Percentiles rank a stretch among this genome's conserved stretches.
Evolutionary conservation across 2,113 vertebrate genomes (phyloP).

Genomic region (Seriola aureovittata): DNA sequence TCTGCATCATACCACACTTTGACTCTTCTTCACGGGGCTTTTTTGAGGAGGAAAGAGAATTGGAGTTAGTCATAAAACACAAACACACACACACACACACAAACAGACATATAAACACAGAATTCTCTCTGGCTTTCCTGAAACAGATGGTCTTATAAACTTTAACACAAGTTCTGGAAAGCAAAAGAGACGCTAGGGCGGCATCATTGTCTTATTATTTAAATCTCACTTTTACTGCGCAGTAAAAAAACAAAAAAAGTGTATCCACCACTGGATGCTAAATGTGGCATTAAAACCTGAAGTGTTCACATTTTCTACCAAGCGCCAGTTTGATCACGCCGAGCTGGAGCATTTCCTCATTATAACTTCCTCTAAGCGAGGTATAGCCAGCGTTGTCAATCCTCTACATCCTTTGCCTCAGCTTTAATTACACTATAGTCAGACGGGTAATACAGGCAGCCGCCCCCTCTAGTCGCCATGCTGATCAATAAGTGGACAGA

Average conservation of each 20-base stretch:
- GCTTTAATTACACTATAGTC: slow-evolving; percentile 74
- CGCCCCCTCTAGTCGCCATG: slow-evolving; percentile 38
- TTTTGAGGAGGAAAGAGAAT: slow-evolving; percentile 43
- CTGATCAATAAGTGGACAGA: slow-evolving; percentile 67
- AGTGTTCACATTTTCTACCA: slow-evolving; percentile 2
- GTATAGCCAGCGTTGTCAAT: slow-evolving; percentile 30
- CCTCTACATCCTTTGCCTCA: slow-evolving; percentile 58
- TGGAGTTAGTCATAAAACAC: slow-evolving; percentile 28
- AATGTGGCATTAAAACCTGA: slow-evolving; percentile 36
- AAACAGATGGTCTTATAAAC: slow-evolving; percentile 73
- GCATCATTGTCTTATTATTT: slow-evolving; percentile 49
- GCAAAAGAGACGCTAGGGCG: slow-evolving; percentile 13
- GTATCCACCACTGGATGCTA: slow-evolving; percentile 4
- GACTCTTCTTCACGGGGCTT: slow-evolving; percentile 33
- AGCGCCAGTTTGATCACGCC: slow-evolving; percentile 26
- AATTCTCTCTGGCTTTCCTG: slow-evolving; percentile 19
- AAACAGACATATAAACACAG: slow-evolving; percentile 23
- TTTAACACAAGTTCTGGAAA: slow-evolving; percentile 52
- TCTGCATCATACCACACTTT: slow-evolving; percentile 49
- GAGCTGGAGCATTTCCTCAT: slow-evolving; percentile 37
- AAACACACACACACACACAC: neutral
- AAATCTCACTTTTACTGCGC: slow-evolving; percentile 29
- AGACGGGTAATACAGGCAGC: slow-evolving; percentile 55
- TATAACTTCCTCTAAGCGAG: slow-evolving; percentile 24
- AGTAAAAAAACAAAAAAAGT: neutral